phyloP scores from a whole-genome alignment of 2,797 vertebrate genomes.

The Monodelphis domestica region DNA sequence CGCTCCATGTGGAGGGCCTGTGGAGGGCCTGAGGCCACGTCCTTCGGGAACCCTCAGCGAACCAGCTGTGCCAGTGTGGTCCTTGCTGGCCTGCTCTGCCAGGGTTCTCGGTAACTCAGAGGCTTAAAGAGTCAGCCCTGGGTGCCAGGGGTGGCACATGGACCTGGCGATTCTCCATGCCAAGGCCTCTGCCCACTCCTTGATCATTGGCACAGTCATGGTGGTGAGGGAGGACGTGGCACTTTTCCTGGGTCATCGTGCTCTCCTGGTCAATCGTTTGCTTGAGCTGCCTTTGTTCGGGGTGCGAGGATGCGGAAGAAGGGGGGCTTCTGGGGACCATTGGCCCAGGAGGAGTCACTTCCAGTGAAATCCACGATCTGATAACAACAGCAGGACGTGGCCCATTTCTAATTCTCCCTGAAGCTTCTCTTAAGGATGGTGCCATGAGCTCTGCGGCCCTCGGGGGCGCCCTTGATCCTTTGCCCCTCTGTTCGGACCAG shows the following conservation, averaged over 20 bases:
- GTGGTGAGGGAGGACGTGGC: too few species aligned
- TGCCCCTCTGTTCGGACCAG: not conserved
- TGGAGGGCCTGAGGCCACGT: too few species aligned
- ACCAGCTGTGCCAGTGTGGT: too few species aligned
- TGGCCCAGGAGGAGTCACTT: not conserved
- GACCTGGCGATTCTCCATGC: not conserved
- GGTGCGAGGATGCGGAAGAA: not conserved
- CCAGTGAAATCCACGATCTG: not conserved
- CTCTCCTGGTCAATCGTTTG: not conserved
- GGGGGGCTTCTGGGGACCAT: not conserved
- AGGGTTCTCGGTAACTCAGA: not conserved
- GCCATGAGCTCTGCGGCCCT: accelerated
- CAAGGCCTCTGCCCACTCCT: not conserved
- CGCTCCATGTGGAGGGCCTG: too few species aligned
- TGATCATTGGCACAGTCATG: not conserved
- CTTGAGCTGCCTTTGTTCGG: not conserved
- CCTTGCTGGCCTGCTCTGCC: too few species aligned
- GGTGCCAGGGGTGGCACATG: not conserved
- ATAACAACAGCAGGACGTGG: accelerated
- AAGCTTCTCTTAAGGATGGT: not conserved
- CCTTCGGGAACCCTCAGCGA: too few species aligned
- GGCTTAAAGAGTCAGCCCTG: not conserved
- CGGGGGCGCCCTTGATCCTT: not conserved
- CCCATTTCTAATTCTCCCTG: not conserved
- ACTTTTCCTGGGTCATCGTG: not conserved